phyloP scores from a whole-genome alignment of 2,888 invertebrate genomes.

The Hymenopus coronatus region DNA sequence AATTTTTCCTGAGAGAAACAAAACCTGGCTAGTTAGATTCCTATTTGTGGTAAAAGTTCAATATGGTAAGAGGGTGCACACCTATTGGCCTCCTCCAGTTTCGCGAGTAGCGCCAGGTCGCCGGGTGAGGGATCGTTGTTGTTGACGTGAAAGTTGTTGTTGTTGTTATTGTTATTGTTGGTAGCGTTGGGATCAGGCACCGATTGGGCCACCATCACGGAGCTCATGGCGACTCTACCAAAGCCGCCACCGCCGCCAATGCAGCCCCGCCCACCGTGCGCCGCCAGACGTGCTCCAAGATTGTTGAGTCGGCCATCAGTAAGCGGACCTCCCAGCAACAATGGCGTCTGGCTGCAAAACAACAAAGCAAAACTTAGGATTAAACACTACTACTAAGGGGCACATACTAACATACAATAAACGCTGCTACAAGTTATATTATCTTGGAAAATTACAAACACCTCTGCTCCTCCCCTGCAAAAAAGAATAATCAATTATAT shows the following conservation, averaged over 20 bases:
- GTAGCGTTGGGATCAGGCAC: neutral
- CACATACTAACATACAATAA: no score
- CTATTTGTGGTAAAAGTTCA: neutral
- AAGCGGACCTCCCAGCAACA: neutral
- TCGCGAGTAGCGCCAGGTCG: conserved; percentile 88
- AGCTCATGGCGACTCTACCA: conserved; percentile 32
- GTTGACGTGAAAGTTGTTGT: conserved; percentile 33
- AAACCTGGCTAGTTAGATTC: neutral
- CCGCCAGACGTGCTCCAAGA: neutral
- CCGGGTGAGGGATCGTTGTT: conserved; percentile 48
- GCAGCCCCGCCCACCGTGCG: conserved; percentile 1
- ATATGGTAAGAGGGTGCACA: conserved; percentile 41
- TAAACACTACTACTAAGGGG: no score
- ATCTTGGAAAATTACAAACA: no score
- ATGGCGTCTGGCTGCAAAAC: neutral
- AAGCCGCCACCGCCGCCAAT: neutral
- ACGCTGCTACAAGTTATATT: no score
- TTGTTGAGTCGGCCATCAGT: conserved; percentile 5
- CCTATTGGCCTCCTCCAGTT: conserved; percentile 92
- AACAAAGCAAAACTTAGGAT: neutral
- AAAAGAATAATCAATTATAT: no score
- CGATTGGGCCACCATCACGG: conserved; percentile 35
- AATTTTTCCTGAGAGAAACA: neutral
- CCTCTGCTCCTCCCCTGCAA: no score
- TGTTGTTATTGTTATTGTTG: conserved; percentile 33